Evolutionary conservation across 2,797 vertebrate genomes (phyloP), one percentile per base, ranked within the genome.

Genomic region (Dermochelys coriacea): DNA sequence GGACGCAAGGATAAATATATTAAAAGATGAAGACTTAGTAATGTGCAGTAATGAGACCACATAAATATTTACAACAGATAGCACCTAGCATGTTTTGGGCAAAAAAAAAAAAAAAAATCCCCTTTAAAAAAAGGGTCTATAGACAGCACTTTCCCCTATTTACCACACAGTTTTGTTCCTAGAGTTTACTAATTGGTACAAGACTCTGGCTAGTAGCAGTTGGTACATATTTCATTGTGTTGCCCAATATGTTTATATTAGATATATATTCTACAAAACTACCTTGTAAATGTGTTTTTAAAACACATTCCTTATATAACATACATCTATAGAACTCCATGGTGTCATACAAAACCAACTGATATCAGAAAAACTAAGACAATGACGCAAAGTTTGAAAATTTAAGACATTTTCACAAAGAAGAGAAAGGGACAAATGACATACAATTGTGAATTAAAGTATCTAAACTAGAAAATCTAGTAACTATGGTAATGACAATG

Each of bases 141-240:
- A 0, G 61, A 85, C 64, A 92, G 80, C 57, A 34, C 21, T 31
- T 74, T 80, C 84, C 51, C 50, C 74, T 93, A 81, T 80, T 74
- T 19, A 68, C 47, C 45, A 41, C 45, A 41, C 91, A 82, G 64
- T 45, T 91, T 86, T 91, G 37, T 79, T 52, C 49, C n/a, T n/a
- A 11, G n/a, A 95, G 82, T 91, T 95, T 50, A 96, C 54, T 93
- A 87, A 88, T 89, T 45, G 34, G 29, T 21, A 57, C 31, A 82
- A 0, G 16, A 81, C 45, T 86, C 81, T 83, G 49, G 80, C 82
- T 83, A 87, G 82, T 78, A 89, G 90, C 85, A 84, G 54, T 51
- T 86, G 86, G 91, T 84, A 91, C 71, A 83, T n/a, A 84, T 94
- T 68, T 57, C 82, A 31, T 91, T 88, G 87, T 2, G 1, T 86